Conservation (phyloP, 53 echinoderm and acorn worm species). For the Actinopyga echinites region DNA sequence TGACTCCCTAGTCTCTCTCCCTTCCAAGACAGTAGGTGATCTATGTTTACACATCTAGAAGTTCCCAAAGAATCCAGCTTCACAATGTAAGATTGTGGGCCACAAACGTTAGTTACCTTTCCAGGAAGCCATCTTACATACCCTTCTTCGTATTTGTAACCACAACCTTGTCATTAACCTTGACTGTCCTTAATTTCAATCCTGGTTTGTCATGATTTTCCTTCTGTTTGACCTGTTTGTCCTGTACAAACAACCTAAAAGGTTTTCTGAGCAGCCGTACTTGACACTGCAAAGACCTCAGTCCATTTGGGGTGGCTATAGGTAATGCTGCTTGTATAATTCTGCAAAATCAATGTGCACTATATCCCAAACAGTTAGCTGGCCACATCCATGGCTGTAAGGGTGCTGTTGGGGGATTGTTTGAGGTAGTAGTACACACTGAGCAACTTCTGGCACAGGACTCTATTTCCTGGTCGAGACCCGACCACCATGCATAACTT, state of each 20-base stretch:
- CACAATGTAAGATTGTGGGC: slow-evolving; percentile 48
- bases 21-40: not conserved
- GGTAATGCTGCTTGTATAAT: not conserved
- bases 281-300: not conserved
- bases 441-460: not conserved
- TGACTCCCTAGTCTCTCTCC: no score
- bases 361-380: not conserved
- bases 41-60: slow-evolving; percentile 49
- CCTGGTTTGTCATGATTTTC: no score
- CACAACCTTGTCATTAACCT: no score
- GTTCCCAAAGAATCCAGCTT: slow-evolving; percentile 22
- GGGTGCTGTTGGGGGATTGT: not conserved
- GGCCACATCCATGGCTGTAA: slow-evolving; percentile 10
- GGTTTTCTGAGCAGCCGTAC: not conserved
- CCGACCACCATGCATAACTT: slow-evolving; percentile 37
- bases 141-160: no score
- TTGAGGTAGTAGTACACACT: not conserved
- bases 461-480: no score
- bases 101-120: slow-evolving; percentile 50
- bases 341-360: slow-evolving; percentile 17
- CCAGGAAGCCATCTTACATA: slow-evolving; percentile 57
- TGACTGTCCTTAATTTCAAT: no score
- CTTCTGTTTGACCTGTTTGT: no score
- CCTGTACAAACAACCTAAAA: no score
- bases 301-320: slow-evolving; percentile 15